phyloP scores from a whole-genome alignment of 2,888 invertebrate species.

The Ephialtes manifestator region DNA sequence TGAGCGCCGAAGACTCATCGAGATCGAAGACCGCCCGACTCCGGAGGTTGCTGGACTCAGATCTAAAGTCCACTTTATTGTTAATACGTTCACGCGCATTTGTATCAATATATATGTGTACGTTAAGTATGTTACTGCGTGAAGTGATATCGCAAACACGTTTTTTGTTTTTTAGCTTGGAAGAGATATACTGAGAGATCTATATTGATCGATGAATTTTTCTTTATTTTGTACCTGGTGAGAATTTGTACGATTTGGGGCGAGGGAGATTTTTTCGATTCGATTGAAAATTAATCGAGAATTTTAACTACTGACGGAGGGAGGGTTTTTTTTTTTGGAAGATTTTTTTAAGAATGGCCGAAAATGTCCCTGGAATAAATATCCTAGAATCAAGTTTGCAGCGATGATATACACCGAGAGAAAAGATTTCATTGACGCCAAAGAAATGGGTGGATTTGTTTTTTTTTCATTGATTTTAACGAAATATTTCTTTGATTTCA shows the following conservation, averaged over 20 bases:
- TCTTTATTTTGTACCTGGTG: too few species aligned
- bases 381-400: too few species aligned
- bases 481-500: too few species aligned
- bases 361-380: too few species aligned
- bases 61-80: slow-evolving; percentile 71
- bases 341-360: too few species aligned
- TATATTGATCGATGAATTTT: not conserved
- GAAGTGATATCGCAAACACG: not conserved
- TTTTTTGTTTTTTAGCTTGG: slow-evolving; percentile 1
- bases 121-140: not conserved
- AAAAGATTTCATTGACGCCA: too few species aligned
- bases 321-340: too few species aligned
- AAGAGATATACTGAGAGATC: not conserved
- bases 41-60: slow-evolving; percentile 81
- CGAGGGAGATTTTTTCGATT: not conserved
- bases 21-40: slow-evolving; percentile 81
- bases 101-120: not conserved
- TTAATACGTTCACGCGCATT: slow-evolving; percentile 32
- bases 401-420: too few species aligned
- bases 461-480: too few species aligned
- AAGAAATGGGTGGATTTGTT: too few species aligned
- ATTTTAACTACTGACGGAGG: not conserved
- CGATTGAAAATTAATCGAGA: not conserved
- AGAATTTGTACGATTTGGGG: not conserved
- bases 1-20: slow-evolving; percentile 48